Evolutionary conservation across 2,888 invertebrate genomes (phyloP).

Genomic region (Octonoba sinensis): DNA sequence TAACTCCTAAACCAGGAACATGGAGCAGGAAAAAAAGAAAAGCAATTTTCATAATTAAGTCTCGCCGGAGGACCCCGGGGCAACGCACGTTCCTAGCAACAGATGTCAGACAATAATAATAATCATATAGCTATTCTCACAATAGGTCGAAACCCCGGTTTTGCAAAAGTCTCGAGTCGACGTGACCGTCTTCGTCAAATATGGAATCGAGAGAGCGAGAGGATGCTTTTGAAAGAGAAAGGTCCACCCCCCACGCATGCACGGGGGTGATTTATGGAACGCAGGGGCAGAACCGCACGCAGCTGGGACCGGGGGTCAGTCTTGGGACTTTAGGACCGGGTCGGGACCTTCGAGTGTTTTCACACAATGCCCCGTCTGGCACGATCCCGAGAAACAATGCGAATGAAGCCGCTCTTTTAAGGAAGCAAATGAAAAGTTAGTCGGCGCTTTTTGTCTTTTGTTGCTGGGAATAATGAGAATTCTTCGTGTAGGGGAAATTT

Average conservation of each 20-base stretch:
- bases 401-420: slow-evolving; percentile 17
- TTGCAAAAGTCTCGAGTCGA: slow-evolving; percentile 14
- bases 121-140: slow-evolving; percentile 34
- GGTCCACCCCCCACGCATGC: slow-evolving; percentile 8
- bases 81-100: neutral
- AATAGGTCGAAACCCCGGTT: slow-evolving; percentile 55
- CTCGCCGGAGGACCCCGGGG: slow-evolving; percentile 8
- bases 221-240: neutral
- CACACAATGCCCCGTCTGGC: slow-evolving; percentile 28
- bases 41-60: slow-evolving; percentile 53
- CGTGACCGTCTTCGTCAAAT: slow-evolving; percentile 47
- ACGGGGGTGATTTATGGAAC: slow-evolving; percentile 43
- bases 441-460: neutral
- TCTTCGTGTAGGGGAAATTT: too few relatives aligned
- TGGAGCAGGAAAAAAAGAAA: too few relatives aligned
- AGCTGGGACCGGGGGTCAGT: slow-evolving; percentile 25
- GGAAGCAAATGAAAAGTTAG: slow-evolving; percentile 11
- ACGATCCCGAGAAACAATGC: slow-evolving; percentile 45
- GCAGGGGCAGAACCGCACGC: slow-evolving; percentile 36
- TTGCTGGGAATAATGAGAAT: neutral
- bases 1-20: neutral
- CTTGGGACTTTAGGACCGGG: slow-evolving; percentile 24
- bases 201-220: slow-evolving; percentile 9
- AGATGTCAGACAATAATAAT: slow-evolving; percentile 48
- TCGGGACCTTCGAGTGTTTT: slow-evolving; percentile 38